Evolutionary conservation across 2,113 vertebrate genomes (phyloP).

Genomic region (Irena cyanogastra): DNA sequence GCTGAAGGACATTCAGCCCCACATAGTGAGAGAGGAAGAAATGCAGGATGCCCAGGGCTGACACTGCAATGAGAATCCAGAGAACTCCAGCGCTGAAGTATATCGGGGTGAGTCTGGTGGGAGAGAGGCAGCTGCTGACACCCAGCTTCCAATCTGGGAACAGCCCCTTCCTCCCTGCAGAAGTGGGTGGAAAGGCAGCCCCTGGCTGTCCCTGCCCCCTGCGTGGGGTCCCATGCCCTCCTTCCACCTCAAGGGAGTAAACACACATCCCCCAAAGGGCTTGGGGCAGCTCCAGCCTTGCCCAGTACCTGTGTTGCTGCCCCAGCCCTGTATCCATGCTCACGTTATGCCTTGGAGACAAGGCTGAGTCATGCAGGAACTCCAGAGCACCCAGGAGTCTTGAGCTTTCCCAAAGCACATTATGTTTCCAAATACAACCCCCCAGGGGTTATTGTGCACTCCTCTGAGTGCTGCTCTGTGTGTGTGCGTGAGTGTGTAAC

Average conservation of each 20-base stretch:
- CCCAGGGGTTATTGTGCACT: neutral
- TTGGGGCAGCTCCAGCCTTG: neutral
- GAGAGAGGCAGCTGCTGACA: neutral
- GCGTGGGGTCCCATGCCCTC: rapidly evolving
- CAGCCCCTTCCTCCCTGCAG: neutral
- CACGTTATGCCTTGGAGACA: rapidly evolving
- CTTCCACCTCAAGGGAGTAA: neutral
- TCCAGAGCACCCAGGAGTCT: neutral
- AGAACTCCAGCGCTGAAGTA: constrained; percentile 68
- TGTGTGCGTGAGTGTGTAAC: neutral
- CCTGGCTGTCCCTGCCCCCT: neutral
- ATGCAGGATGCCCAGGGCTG: constrained; percentile 62
- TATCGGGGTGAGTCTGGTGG: constrained; percentile 63
- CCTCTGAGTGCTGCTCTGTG: neutral
- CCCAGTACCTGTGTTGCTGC: rapidly evolving
- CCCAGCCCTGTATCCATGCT: neutral
- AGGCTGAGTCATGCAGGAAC: neutral
- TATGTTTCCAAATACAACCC: neutral
- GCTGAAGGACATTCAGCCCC: constrained; percentile 39
- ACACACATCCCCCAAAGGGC: rapidly evolving
- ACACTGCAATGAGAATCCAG: constrained; percentile 61
- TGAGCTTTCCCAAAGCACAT: neutral
- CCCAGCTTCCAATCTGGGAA: rapidly evolving
- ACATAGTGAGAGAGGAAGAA: constrained; percentile 55
- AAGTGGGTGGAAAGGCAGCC: neutral